Base-by-base conservation (phyloP, 2,797 vertebrate genomes). In the Avahi laniger region DNA sequence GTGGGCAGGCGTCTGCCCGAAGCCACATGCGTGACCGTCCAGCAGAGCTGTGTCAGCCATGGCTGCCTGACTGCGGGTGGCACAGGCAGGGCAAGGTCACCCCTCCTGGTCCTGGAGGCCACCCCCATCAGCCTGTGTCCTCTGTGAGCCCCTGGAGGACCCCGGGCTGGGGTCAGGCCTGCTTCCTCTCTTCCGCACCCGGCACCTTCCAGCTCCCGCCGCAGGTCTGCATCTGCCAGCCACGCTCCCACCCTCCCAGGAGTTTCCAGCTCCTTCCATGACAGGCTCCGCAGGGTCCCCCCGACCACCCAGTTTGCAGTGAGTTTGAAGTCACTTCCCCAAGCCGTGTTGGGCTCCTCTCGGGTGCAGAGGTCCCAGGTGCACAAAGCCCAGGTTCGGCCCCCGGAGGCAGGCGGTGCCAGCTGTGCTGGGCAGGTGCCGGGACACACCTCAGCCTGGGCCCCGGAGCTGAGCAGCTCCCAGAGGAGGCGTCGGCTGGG, bases 51-150 rank as follows among this genome's bases (percentile, higher is more conserved):
- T 17, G 41, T 12, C 41, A 17, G 46, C 20, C 12, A 0, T 26
- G 3, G 4, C 69, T 54, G 22, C 17, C 10, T 41, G 9, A 26
- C 28, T 30, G 11, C 1, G 17, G 48, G 48, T 18, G 46, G 20
- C 33, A 5, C 73, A 1, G 30, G 46, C 13, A 52, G 48, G 35
- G 28, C 24, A 28, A 17, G n/a, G 28, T 8, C 38, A 24, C 4
- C 70, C 70, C 70, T 1, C 0, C 5, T 28, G 24, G 11, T 14
- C 41, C 50, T 7, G 0, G 12, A 13, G 1, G 48, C 20, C 72
- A 52, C 41, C 52, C 14, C 4, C 1, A 2, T 33, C 43, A 30
- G 38, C 5, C 4, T n/a, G 30, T 1, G 0, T 3, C 4, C 13
- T 52, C 35, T 13, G 2, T 10, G 0, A 7, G 61, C 7, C 50